Evolutionary conservation across 2,113 vertebrate genomes (phyloP).

Genomic region (Lethenteron reissneri): DNA sequence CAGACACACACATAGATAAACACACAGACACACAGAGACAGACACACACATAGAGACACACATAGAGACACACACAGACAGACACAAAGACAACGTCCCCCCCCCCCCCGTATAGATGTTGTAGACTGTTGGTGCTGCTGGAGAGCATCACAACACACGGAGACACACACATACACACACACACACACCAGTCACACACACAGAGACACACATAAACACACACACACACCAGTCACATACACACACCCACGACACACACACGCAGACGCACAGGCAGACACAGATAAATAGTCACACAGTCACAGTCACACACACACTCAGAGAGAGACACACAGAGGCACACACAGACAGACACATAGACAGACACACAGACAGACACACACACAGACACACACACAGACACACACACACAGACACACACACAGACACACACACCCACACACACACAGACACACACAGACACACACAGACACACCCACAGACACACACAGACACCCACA

Average conservation of each 20-base stretch:
- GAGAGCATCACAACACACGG: neutral
- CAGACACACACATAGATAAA: no score
- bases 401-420: neutral
- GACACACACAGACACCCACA: no score
- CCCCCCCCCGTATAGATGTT: no score
- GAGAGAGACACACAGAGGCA: neutral
- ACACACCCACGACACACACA: neutral
- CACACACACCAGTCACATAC: neutral
- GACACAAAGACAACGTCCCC: no score
- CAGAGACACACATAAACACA: neutral
- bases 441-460: no score
- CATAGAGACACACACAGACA: no score
- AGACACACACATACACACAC: neutral
- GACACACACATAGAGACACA: no score
- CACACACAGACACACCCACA: no score
- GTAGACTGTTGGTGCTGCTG: neutral
- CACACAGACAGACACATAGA: neutral
- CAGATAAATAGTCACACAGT: neutral
- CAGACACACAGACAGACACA: neutral
- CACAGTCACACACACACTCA: neutral
- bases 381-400: neutral
- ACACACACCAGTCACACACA: neutral
- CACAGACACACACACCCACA: no score
- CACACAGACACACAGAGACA: no score
- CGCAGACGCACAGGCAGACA: neutral